A percentile compares a stretch with the other conserved stretches of the same genome.
phyloP scores from a whole-genome alignment of 1,140 invertebrate genomes.

The Drosophila pseudoananassae region DNA sequence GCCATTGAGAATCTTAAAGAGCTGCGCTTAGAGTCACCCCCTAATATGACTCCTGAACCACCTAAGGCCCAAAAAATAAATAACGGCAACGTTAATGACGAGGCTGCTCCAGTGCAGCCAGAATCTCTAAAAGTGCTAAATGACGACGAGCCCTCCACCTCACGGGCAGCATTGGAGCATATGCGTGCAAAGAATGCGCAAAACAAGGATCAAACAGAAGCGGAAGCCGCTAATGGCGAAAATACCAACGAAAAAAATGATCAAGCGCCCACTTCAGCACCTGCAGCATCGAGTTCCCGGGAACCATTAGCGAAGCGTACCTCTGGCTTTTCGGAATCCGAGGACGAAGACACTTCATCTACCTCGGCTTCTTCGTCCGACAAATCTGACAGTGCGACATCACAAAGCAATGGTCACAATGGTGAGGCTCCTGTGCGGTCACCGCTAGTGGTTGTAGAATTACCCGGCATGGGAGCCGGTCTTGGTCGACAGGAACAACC shows the following conservation, averaged over 20 bases:
- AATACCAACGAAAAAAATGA: slow-evolving; percentile 56
- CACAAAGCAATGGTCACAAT: slow-evolving; percentile 40
- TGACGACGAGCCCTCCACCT: slow-evolving; percentile 73
- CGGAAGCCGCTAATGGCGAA: slow-evolving; percentile 44
- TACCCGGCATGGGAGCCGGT: slow-evolving; percentile 34
- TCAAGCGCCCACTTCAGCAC: not conserved
- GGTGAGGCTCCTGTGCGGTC: slow-evolving; percentile 23
- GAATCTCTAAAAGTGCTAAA: slow-evolving; percentile 51
- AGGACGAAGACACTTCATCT: slow-evolving; percentile 69
- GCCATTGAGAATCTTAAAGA: slow-evolving; percentile 86
- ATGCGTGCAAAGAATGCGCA: slow-evolving; percentile 50
- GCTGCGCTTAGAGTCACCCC: slow-evolving; percentile 86
- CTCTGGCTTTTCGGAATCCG: slow-evolving; percentile 45
- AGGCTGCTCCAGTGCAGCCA: slow-evolving; percentile 14
- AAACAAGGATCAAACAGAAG: slow-evolving; percentile 16
- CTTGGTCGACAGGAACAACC: slow-evolving; percentile 8
- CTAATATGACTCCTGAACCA: slow-evolving; percentile 34
- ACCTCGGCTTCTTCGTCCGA: slow-evolving; percentile 67
- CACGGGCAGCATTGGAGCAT: slow-evolving; percentile 57
- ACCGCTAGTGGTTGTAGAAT: slow-evolving; percentile 56
- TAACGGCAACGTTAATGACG: slow-evolving; percentile 37
- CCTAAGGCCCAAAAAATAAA: slow-evolving; percentile 18
- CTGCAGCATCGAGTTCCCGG: slow-evolving; percentile 3
- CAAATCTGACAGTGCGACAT: slow-evolving; percentile 41
- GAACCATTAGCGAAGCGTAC: not conserved